These are phyloP conservation scores for Austrolebias charrua DNA, from an alignment of 2,797 vertebrate genomes.

Conservation along the genomic window DNA sequence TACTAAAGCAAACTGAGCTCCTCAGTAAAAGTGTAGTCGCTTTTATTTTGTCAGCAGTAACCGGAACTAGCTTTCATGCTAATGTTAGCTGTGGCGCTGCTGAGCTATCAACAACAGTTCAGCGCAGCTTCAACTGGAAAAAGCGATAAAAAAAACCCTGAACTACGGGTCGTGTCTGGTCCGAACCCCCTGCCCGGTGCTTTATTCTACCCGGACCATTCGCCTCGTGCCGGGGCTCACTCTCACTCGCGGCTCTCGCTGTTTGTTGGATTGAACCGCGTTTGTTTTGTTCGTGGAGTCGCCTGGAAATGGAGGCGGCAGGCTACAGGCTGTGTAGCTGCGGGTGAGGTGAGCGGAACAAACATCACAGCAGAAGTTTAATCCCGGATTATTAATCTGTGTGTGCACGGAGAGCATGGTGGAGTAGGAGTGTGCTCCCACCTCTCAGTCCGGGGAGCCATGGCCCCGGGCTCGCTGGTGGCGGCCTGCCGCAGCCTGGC, in stretches of 20 bases:
- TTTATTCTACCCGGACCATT: fast-evolving
- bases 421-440: slow-evolving; percentile 34
- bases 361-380: fast-evolving
- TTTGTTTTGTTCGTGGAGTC: slow-evolving; percentile 20
- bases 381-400: fast-evolving
- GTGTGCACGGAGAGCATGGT: slow-evolving; percentile 30
- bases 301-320: slow-evolving; percentile 40
- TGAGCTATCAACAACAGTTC: slow-evolving; percentile 60
- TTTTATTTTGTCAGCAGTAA: not conserved
- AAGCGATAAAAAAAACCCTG: fast-evolving
- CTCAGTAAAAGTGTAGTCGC: fast-evolving
- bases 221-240: fast-evolving
- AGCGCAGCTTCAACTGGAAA: not conserved
- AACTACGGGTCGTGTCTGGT: fast-evolving
- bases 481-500: slow-evolving; percentile 95
- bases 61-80: not conserved
- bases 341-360: slow-evolving; percentile 26
- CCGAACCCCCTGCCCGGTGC: fast-evolving
- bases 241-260: fast-evolving
- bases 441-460: slow-evolving; percentile 50
- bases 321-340: slow-evolving; percentile 10
- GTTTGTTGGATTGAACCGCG: not conserved
- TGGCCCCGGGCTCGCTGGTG: slow-evolving; percentile 87
- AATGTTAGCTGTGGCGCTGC: slow-evolving; percentile 23
- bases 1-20: fast-evolving